Percentiles rank a stretch among this genome's conserved stretches.
Evolutionary conservation across 2,888 invertebrate genomes (phyloP).

Genomic region (Ichneumon xanthorius): DNA sequence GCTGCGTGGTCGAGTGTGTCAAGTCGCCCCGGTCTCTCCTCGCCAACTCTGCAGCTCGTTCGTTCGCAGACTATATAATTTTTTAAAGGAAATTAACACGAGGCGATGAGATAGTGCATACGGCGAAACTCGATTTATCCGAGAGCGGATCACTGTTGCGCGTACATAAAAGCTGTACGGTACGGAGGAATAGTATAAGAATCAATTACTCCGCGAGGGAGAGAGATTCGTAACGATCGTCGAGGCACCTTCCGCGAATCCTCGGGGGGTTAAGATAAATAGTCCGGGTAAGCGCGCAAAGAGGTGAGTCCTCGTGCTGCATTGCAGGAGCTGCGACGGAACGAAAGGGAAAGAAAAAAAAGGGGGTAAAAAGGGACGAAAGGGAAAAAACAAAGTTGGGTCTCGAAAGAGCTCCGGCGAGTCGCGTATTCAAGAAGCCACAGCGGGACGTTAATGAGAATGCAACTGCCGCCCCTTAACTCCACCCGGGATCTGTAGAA

Average conservation of each 20-base stretch:
- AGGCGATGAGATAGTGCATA: slow-evolving; percentile 16
- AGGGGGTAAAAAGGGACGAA: background rate
- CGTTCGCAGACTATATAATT: slow-evolving; percentile 12
- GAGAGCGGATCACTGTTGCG: slow-evolving; percentile 21
- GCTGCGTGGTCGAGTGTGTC: background rate
- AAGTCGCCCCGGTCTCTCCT: background rate
- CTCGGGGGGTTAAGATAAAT: slow-evolving; percentile 72
- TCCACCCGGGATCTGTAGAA: slow-evolving; percentile 75
- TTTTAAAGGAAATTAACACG: slow-evolving; percentile 49
- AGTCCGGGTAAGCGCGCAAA: slow-evolving; percentile 68
- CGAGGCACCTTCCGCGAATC: slow-evolving; percentile 72
- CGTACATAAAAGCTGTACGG: slow-evolving; percentile 24
- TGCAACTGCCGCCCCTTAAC: slow-evolving; percentile 76
- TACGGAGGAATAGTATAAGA: slow-evolving; percentile 40
- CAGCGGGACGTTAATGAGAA: slow-evolving; percentile 77
- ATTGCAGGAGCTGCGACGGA: slow-evolving; percentile 11
- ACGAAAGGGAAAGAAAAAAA: background rate
- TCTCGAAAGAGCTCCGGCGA: slow-evolving; percentile 20
- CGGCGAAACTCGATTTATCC: slow-evolving; percentile 50
- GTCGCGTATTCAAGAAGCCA: slow-evolving; percentile 68
- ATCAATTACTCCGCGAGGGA: slow-evolving; percentile 65
- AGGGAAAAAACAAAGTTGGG: slow-evolving; percentile 4
- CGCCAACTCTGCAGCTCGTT: slow-evolving; percentile 7
- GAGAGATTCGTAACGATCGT: slow-evolving; percentile 65
- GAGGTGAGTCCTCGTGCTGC: slow-evolving; percentile 40